A percentile compares a stretch with the other conserved stretches of the same genome.
Conservation (phyloP, 2,113 vertebrate genomes). For the Litocranius walleri region DNA sequence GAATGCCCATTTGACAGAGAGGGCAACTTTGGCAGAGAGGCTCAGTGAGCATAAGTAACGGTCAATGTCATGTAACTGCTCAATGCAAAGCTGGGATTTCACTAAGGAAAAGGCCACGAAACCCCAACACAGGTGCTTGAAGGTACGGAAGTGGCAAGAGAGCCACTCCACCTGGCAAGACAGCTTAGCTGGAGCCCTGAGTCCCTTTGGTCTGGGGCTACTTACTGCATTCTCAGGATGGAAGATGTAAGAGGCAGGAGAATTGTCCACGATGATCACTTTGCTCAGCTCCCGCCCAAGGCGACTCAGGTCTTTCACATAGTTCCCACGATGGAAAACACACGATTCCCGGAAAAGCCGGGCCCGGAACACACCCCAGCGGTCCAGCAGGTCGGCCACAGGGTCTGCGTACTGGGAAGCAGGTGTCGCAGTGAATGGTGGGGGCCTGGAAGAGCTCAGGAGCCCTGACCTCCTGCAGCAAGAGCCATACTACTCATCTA, state of each 20-base stretch:
- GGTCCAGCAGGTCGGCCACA: slow-evolving; percentile 95
- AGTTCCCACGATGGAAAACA: slow-evolving; percentile 98
- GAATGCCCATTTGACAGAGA: neutral
- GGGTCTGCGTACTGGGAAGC: slow-evolving; percentile 93
- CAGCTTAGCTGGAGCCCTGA: rapidly evolving
- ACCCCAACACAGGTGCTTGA: rapidly evolving
- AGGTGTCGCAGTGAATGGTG: neutral
- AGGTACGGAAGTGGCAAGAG: neutral
- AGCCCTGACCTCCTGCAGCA: neutral
- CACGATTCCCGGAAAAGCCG: slow-evolving; percentile 98
- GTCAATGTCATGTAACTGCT: too few species aligned
- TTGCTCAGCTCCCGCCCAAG: slow-evolving; percentile 94
- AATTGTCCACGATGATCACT: slow-evolving; percentile 98
- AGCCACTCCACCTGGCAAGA: neutral
- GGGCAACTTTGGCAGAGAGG: neutral
- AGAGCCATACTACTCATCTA: neutral
- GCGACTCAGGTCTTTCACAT: slow-evolving; percentile 97
- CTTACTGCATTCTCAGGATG: slow-evolving; percentile 98
- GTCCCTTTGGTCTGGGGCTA: neutral
- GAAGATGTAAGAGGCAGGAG: slow-evolving; percentile 98
- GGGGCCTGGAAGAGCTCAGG: neutral
- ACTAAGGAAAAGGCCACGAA: neutral
- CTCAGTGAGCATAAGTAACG: neutral
- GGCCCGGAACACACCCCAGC: slow-evolving; percentile 95
- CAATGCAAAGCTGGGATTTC: neutral